These are phyloP conservation scores for Balanococcus diminutus DNA, from an alignment of 2,888 invertebrate species.

Conservation along the genomic window DNA sequence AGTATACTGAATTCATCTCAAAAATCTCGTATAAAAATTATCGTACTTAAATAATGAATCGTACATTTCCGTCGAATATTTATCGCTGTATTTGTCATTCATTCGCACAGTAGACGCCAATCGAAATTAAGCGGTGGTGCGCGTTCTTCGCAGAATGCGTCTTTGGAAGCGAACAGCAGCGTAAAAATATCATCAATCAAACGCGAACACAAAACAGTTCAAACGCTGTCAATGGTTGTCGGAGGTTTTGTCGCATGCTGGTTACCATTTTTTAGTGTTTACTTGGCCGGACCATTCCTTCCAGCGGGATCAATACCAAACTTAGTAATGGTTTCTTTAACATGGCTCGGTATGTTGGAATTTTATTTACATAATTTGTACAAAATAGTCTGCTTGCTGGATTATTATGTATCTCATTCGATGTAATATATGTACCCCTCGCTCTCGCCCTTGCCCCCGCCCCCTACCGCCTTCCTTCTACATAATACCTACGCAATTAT, in stretches of 20 bases:
- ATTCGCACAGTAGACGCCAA: not conserved
- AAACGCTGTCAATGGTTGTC: slow-evolving; percentile 83
- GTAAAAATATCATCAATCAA: slow-evolving; percentile 63
- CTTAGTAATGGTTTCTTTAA: slow-evolving; percentile 75
- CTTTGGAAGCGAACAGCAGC: slow-evolving; percentile 42
- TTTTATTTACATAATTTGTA: not conserved
- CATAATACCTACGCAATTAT: not conserved
- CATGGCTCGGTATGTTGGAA: slow-evolving; percentile 73
- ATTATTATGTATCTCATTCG: too few relatives aligned
- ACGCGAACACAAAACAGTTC: slow-evolving; percentile 85
- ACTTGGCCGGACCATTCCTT: slow-evolving; percentile 80
- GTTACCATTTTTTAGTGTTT: slow-evolving; percentile 85
- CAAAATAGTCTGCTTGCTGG: too few relatives aligned
- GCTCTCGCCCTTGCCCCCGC: too few relatives aligned
- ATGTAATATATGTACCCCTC: not conserved
- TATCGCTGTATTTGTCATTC: not conserved
- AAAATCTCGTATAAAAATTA: too few relatives aligned
- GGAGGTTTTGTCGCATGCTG: slow-evolving; percentile 88
- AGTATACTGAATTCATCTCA: not conserved
- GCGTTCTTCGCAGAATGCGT: slow-evolving; percentile 29
- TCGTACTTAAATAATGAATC: not conserved
- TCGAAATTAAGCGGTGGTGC: slow-evolving; percentile 28
- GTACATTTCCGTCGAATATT: not conserved
- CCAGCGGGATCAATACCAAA: slow-evolving; percentile 68
- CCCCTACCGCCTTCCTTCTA: not conserved